Base-by-base conservation (phyloP, 2,888 invertebrate genomes). In the Punctoribates punctum region DNA sequence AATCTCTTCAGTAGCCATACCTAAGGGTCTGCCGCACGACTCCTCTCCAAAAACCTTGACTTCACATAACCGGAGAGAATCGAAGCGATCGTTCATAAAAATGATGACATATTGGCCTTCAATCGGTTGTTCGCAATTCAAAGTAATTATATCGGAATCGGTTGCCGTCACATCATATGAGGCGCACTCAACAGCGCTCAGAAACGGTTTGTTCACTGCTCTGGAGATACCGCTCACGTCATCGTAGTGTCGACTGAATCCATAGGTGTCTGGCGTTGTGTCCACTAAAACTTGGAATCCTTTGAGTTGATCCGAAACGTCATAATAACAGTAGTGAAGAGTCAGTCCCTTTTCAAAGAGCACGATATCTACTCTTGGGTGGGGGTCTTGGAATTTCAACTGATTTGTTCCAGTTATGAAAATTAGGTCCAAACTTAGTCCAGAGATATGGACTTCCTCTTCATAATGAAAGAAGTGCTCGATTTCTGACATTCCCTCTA, bases 1-100 rank as follows among this genome's bases (percentile, higher is more conserved):
- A 27, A 81, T 81, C 74, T 81, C 81, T 80, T 81, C 81, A 0
- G 81, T 79, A 15, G 81, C 80, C 81, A 81, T 81, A n/a, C 81
- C 81, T 29, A 81, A 75, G 17, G 81, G 81, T 67, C 81, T 80
- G 0, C 81, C 81, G 76, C 81, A 81, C 11, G 80, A 78, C 73
- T 81, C 81, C 80, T 74, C 79, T 34, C 80, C 81, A 73, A 80
- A 81, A 1, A 81, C 79, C 75, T 80, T 80, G 17, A 81, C 80
- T 77, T 81, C 81, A 60, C 81, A 81, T 17, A 81, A 73, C 65
- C 80, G 78, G 8, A 81, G 67, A n/a, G 79, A 79, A 48, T 81
- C 81, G 73, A 79, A 79, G 70, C 81, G 77, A 70, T 80, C 80
- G 70, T 78, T 80, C 62, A 81, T 77, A 70, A 80, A 80, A 9